Evolutionary conservation across 2,797 vertebrate genomes (phyloP).

Genomic region (Pipistrellus kuhlii): DNA sequence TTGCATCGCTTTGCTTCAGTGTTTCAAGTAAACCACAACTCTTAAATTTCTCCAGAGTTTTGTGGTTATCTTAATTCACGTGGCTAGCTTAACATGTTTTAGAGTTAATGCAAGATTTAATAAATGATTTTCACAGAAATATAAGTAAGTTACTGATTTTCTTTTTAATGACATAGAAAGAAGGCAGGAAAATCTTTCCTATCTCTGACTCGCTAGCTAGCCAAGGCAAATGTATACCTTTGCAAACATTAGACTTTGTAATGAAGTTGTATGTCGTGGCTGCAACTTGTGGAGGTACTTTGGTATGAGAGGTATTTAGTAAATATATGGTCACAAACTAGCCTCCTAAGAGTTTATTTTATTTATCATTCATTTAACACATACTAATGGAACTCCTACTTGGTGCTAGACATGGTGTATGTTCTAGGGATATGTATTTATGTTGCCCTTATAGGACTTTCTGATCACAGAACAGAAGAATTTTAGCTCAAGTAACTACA

Average conservation of each 20-base stretch:
- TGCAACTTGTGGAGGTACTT: background rate
- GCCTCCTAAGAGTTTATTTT: background rate
- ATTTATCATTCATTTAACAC: background rate
- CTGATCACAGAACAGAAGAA: background rate
- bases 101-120: background rate
- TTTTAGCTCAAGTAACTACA: background rate
- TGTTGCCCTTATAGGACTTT: slow-evolving; percentile 16
- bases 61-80: background rate
- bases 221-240: background rate
- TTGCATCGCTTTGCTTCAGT: background rate
- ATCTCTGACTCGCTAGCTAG: background rate
- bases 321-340: background rate
- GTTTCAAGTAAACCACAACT: slow-evolving; percentile 26
- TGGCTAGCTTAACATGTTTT: slow-evolving; percentile 2
- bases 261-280: background rate
- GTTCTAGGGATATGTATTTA: background rate
- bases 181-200: slow-evolving; percentile 5
- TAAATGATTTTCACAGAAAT: slow-evolving; percentile 6
- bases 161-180: slow-evolving; percentile 1
- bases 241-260: background rate
- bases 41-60: slow-evolving; percentile 28
- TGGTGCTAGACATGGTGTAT: background rate
- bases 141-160: background rate
- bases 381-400: background rate
- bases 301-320: background rate